These are phyloP conservation scores for Brenthis hecate DNA, from an alignment of 2,888 invertebrate genomes.

Conservation along the genomic window DNA sequence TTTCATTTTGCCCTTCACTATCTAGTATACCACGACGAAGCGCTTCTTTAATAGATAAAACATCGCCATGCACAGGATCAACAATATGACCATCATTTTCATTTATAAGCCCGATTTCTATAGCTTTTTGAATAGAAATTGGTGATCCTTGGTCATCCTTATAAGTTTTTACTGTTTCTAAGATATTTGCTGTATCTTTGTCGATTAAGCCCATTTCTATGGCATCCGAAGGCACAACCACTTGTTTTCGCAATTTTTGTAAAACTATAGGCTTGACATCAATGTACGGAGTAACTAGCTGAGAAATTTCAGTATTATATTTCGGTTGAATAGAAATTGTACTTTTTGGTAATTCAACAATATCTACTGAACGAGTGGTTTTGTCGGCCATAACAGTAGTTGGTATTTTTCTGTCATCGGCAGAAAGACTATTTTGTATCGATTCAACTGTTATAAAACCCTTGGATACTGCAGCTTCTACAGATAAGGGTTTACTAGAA, in stretches of 20 bases:
- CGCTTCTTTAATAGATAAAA: conserved; percentile 91
- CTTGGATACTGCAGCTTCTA: conserved; percentile 83
- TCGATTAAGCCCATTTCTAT: conserved; percentile 90
- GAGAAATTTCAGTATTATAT: conserved; percentile 83
- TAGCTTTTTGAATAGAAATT: conserved; percentile 88
- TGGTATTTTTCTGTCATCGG: conserved; percentile 58
- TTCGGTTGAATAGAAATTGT: conserved; percentile 84
- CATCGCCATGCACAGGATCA: conserved; percentile 91
- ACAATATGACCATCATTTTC: conserved; percentile 89
- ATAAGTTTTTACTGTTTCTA: conserved; percentile 84
- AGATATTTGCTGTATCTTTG: conserved; percentile 86
- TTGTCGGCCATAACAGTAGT: conserved; percentile 50
- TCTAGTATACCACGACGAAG: conserved; percentile 91
- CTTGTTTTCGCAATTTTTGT: conserved; percentile 90
- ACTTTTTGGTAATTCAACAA: conserved; percentile 82
- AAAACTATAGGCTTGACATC: conserved; percentile 87
- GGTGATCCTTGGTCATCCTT: conserved; percentile 82
- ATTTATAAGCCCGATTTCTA: conserved; percentile 86
- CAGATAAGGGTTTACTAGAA: conserved; percentile 79
- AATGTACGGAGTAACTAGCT: conserved; percentile 71
- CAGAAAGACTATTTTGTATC: conserved; percentile 70
- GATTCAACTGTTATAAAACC: conserved; percentile 81
- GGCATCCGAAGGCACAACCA: conserved; percentile 89
- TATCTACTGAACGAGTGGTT: conserved; percentile 60
- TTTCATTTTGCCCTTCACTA: conserved; percentile 87